phyloP scores from a whole-genome alignment of 1,140 invertebrate genomes.

The Drosophila kepulauana region DNA sequence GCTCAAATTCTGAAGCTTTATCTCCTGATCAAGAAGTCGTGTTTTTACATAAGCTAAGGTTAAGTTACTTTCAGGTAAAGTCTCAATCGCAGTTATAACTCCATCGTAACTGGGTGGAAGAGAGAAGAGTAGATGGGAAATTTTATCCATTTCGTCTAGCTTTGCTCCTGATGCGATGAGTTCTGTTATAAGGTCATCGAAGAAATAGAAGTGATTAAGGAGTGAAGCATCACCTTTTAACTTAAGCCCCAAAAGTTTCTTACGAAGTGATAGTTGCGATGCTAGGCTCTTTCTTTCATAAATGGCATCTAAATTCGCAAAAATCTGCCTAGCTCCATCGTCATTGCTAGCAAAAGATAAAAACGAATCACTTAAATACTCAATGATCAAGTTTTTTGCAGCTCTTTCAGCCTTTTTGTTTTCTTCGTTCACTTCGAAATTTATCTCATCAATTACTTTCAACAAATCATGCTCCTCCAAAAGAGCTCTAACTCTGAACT shows the following conservation, averaged over 20 bases:
- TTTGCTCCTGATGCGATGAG: constrained; percentile 79
- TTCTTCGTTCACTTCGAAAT: constrained; percentile 37
- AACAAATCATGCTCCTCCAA: not conserved
- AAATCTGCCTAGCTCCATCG: constrained; percentile 70
- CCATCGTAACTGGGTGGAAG: constrained; percentile 77
- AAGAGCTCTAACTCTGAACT: constrained; percentile 6
- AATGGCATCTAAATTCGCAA: no score
- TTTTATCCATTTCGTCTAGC: constrained; percentile 78
- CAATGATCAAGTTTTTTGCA: constrained; percentile 75
- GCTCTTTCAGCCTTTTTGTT: constrained; percentile 41
- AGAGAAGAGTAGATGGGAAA: constrained; percentile 81
- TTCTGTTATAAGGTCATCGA: constrained; percentile 54
- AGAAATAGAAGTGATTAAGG: constrained; percentile 78
- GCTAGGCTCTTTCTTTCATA: no score
- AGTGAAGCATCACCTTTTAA: constrained; percentile 72
- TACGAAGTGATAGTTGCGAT: constrained; percentile 64
- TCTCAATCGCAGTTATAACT: constrained; percentile 84
- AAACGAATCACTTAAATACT: constrained; percentile 80
- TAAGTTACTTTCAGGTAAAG: constrained; percentile 62
- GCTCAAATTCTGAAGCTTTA: constrained; percentile 68
- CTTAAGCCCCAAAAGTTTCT: constrained; percentile 79
- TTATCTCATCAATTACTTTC: not conserved
- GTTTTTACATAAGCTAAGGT: constrained; percentile 83
- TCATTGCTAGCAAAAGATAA: constrained; percentile 72
- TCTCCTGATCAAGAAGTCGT: constrained; percentile 82